These are phyloP conservation scores for Antedon mediterranea DNA, from an alignment of 53 echinoderm and acorn worm species.

Conservation along the genomic window DNA sequence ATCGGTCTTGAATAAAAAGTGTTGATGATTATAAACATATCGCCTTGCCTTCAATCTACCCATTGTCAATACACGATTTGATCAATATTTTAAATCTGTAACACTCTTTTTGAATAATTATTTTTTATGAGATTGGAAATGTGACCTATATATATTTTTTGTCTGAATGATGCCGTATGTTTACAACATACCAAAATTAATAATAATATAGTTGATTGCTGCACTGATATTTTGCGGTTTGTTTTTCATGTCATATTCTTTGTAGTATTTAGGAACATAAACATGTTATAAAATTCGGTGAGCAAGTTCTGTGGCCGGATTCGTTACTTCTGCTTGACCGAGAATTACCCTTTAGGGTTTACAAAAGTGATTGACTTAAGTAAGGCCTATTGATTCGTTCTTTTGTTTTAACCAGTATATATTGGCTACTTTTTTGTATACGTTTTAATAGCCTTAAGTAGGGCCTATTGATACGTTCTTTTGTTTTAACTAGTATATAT, in stretches of 20 bases:
- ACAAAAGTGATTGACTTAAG: too few relatives aligned
- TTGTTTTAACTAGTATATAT: background rate
- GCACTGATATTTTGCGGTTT: background rate
- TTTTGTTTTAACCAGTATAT: background rate
- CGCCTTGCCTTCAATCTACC: too few relatives aligned
- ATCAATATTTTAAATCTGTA: too few relatives aligned
- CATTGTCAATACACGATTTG: too few relatives aligned
- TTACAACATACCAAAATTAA: too few relatives aligned
- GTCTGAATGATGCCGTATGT: too few relatives aligned
- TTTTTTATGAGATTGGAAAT: too few relatives aligned
- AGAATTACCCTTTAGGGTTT: background rate
- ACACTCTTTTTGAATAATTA: too few relatives aligned
- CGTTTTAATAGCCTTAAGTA: background rate
- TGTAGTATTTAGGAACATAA: background rate
- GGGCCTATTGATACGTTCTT: background rate
- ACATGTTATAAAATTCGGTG: background rate
- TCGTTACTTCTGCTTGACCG: background rate
- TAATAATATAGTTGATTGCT: too few relatives aligned
- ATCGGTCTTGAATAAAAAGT: too few relatives aligned
- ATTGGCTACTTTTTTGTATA: background rate
- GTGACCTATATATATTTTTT: too few relatives aligned
- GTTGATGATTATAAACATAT: too few relatives aligned
- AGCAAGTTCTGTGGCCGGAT: background rate
- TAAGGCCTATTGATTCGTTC: background rate
- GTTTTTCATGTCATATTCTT: background rate